phyloP scores from a whole-genome alignment of 2,797 vertebrate species.

The Enteromius argenteus region DNA sequence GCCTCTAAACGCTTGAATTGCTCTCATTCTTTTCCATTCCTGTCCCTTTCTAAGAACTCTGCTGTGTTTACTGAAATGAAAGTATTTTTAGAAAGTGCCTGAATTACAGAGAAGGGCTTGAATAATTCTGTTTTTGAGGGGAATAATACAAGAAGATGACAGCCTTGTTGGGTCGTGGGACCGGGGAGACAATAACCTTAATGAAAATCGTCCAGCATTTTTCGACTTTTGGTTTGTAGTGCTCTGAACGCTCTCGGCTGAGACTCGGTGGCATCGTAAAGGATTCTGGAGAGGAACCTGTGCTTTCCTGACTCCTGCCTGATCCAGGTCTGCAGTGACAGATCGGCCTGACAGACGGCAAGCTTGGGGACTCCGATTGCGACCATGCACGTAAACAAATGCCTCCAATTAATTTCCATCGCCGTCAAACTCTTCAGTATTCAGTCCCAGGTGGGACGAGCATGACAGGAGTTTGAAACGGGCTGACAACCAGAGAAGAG shows the following conservation, averaged over 20 bases:
- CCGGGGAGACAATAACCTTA: conserved; percentile 39
- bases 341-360: conserved; percentile 17
- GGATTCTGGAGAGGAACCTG: conserved; percentile 33
- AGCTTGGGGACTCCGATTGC: neutral
- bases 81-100: conserved; percentile 53
- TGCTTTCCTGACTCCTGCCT: conserved; percentile 8
- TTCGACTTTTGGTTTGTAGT: conserved; percentile 15
- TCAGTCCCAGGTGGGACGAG: conserved; percentile 7
- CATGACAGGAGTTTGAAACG: neutral
- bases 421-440: conserved; percentile 12
- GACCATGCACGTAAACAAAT: conserved; percentile 44
- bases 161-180: conserved; percentile 29
- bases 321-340: conserved; percentile 28
- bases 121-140: conserved; percentile 43
- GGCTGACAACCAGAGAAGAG: neutral
- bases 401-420: conserved; percentile 45
- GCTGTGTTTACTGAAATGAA: conserved; percentile 41
- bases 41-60: conserved; percentile 18
- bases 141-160: conserved; percentile 32
- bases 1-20: conserved; percentile 37
- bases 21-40: conserved; percentile 45
- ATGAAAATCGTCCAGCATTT: conserved; percentile 44
- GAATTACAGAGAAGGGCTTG: conserved; percentile 33
- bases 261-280: conserved; percentile 15
- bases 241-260: conserved; percentile 14